Evolutionary conservation across 2,113 vertebrate genomes (phyloP), one percentile per base, ranked within the genome.

Genomic region (Calypte anna): DNA sequence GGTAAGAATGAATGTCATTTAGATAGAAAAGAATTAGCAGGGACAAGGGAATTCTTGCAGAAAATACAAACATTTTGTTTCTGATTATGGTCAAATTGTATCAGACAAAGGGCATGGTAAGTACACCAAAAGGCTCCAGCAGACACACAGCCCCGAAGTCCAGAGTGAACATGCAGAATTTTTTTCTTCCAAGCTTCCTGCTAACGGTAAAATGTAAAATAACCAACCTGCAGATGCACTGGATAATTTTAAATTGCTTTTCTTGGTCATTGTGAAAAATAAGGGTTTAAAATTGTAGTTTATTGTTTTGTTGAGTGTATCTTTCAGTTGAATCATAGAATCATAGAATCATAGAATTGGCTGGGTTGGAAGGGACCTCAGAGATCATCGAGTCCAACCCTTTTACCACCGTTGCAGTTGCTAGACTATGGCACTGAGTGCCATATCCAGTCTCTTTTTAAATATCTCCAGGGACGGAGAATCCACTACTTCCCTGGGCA

Each of bases 101-200:
- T 30, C 54, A 57, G 30, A 13, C 23, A 14, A 43, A 57, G 28
- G 44, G 40, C 40, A 46, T 0, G 5, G 33, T 3, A 2, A 3
- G 12, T 48, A 28, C 13, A 55, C 48, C n/a, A 31, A 21, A 44
- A 73, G 38, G 23, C 53, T 43, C 12, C 44, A 70, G 55, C 72
- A 86, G 53, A 62, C 43, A 66, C 43, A 12, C 0, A 3, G 59
- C 30, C 68, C 31, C 40, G n/a, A 75, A 64, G 19, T 27, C 54
- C 30, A 50, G 67, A 28, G 14, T 25, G 54, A 72, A 38, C n/a
- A 24, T 0, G 0, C 4, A 12, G 58, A 38, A n/a, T 16, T 54
- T 36, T 64, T 72, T n/a, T 69, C 50, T 50, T 23, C 9, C 30
- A 77, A 51, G 61, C 66, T 55, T 67, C 43, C 31, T 68, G 27